phyloP scores from a whole-genome alignment of 2,888 invertebrate genomes.

The Spialia ferax region DNA sequence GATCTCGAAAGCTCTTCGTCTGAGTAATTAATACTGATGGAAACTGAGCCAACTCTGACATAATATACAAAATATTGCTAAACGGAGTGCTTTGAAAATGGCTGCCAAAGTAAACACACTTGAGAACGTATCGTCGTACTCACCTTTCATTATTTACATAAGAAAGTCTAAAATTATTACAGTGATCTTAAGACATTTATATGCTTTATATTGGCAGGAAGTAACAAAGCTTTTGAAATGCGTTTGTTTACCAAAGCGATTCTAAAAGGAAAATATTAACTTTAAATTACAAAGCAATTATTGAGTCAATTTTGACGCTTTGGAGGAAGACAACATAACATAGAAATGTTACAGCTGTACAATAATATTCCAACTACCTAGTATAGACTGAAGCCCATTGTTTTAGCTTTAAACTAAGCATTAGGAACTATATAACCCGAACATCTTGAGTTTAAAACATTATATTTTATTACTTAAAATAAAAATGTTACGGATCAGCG shows the following conservation, averaged over 20 bases:
- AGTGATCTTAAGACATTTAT: background rate
- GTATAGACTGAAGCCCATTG: too few species aligned
- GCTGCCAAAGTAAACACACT: constrained; percentile 31
- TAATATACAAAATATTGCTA: constrained; percentile 41
- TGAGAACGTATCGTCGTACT: background rate
- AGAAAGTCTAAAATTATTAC: constrained; percentile 13
- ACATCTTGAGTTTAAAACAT: too few species aligned
- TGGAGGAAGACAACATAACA: too few species aligned
- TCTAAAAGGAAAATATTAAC: background rate
- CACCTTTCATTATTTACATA: constrained; percentile 2
- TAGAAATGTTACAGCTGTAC: too few species aligned
- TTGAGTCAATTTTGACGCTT: too few species aligned
- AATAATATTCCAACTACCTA: too few species aligned
- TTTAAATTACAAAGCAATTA: too few species aligned
- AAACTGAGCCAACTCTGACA: constrained; percentile 42
- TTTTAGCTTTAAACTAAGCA: too few species aligned
- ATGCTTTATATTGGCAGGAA: constrained; percentile 7
- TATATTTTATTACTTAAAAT: too few species aligned
- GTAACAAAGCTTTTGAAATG: background rate
- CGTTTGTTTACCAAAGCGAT: background rate
- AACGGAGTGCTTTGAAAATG: constrained; percentile 39
- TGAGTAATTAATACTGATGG: constrained; percentile 42
- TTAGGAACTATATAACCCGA: too few species aligned
- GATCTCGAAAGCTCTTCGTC: constrained; percentile 29
- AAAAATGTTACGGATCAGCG: too few species aligned